Evolutionary conservation across 2,888 invertebrate genomes (phyloP).

Genomic region (Taphrorychus bicolor): DNA sequence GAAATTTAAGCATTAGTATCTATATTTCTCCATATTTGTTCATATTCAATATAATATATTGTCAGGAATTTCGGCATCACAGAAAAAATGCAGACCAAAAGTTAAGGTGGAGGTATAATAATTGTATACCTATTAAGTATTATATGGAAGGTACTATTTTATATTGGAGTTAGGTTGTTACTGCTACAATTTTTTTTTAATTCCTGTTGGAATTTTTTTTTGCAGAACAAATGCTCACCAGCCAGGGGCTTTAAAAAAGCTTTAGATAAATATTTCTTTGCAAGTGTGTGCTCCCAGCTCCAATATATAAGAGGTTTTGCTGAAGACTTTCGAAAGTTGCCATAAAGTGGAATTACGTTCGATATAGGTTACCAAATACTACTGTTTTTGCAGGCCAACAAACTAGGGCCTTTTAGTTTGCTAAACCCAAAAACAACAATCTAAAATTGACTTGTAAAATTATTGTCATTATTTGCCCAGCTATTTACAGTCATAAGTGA

Average conservation of each 20-base stretch:
- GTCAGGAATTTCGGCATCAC: constrained; percentile 35
- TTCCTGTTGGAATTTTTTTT: too few species aligned
- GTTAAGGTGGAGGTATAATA: neutral
- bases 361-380: neutral
- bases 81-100: constrained; percentile 30
- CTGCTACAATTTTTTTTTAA: neutral
- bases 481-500: constrained; percentile 24
- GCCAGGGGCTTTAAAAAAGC: too few species aligned
- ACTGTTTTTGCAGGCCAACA: constrained; percentile 27
- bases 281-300: too few species aligned
- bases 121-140: neutral
- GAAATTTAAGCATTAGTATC: neutral
- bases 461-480: constrained; percentile 47
- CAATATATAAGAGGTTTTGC: neutral
- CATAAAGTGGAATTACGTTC: constrained; percentile 50
- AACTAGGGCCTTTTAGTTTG: constrained; percentile 55
- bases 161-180: neutral
- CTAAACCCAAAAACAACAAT: constrained; percentile 51
- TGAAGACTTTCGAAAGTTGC: neutral
- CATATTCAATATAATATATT: constrained; percentile 17
- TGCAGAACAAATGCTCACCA: too few species aligned
- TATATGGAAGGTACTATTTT: neutral
- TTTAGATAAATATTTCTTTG: too few species aligned
- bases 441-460: constrained; percentile 49
- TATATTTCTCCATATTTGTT: neutral